phyloP scores from a whole-genome alignment of 2,888 invertebrate species.

The Neria commutata region DNA sequence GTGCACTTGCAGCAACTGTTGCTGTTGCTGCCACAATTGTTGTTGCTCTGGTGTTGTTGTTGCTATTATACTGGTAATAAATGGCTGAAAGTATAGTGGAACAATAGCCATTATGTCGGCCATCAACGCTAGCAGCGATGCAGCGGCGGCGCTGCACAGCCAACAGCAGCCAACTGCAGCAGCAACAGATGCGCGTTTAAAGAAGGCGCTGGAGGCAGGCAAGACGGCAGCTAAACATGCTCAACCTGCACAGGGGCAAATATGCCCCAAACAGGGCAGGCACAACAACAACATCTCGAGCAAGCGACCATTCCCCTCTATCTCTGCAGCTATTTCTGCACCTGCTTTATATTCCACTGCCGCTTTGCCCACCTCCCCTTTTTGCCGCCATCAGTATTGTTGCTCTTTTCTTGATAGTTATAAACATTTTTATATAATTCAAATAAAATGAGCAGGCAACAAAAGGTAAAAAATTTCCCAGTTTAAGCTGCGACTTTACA shows the following conservation, averaged over 20 bases:
- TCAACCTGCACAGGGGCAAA: neutral
- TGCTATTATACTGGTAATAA: neutral
- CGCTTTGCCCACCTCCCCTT: too few relatives aligned
- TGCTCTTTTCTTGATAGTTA: too few relatives aligned
- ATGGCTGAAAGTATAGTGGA: slow-evolving; percentile 5
- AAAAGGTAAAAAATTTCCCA: neutral
- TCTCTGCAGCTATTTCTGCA: neutral
- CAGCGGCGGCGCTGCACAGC: slow-evolving; percentile 4
- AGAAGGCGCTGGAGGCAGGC: neutral
- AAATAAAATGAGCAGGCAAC: neutral
- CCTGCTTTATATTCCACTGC: neutral
- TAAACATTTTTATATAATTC: neutral
- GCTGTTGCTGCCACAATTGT: slow-evolving; percentile 2
- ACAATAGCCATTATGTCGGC: slow-evolving; percentile 26
- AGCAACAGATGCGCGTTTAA: slow-evolving; percentile 3
- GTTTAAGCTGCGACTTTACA: neutral
- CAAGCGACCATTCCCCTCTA: neutral
- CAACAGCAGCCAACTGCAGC: slow-evolving; percentile 7
- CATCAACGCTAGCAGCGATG: slow-evolving; percentile 24
- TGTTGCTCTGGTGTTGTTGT: slow-evolving; percentile 6
- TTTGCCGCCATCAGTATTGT: too few relatives aligned
- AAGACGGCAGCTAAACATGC: neutral
- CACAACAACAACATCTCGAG: neutral
- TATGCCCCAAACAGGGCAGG: neutral
- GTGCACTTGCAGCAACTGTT: neutral